Conservation (phyloP, 2,888 invertebrate species). For the Junonia oenone region DNA sequence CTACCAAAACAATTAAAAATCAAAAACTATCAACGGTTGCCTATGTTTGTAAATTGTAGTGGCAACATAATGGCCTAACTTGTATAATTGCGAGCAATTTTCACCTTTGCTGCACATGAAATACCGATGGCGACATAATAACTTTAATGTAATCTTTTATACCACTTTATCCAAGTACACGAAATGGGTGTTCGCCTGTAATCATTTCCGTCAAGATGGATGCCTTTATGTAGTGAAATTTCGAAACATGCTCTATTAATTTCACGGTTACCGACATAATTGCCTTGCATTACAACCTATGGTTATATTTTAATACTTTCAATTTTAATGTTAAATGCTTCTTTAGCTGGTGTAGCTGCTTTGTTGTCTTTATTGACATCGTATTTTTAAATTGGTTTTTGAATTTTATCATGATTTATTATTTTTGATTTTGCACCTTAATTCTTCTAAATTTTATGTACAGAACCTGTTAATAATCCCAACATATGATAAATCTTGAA, state of each 20-base stretch:
- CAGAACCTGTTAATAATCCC: no score
- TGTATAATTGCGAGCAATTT: conserved; percentile 15
- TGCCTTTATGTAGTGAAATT: conserved; percentile 52
- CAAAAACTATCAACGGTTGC: background rate
- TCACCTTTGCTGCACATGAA: conserved; percentile 16
- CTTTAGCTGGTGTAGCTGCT: no score
- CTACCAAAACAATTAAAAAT: background rate
- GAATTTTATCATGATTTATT: background rate
- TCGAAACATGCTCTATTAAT: conserved; percentile 59
- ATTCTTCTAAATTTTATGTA: no score
- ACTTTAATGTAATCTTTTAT: conserved; percentile 20
- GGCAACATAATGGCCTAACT: conserved; percentile 9
- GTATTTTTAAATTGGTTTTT: background rate
- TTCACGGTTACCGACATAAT: conserved; percentile 55
- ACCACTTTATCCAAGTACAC: conserved; percentile 21
- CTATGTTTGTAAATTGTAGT: background rate
- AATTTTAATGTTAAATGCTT: conserved; percentile 15
- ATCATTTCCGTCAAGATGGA: conserved; percentile 56
- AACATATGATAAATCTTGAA: no score
- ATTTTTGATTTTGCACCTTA: no score
- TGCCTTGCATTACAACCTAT: conserved; percentile 35
- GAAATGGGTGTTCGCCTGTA: conserved; percentile 43
- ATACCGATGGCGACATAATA: conserved; percentile 18
- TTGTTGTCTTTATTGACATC: background rate
- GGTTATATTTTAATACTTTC: conserved; percentile 25